Percentiles rank a stretch among this genome's conserved stretches.
These are phyloP conservation scores for Lepeophtheirus nordmannii DNA, from an alignment of 2,888 invertebrate genomes.

Conservation along the genomic window DNA sequence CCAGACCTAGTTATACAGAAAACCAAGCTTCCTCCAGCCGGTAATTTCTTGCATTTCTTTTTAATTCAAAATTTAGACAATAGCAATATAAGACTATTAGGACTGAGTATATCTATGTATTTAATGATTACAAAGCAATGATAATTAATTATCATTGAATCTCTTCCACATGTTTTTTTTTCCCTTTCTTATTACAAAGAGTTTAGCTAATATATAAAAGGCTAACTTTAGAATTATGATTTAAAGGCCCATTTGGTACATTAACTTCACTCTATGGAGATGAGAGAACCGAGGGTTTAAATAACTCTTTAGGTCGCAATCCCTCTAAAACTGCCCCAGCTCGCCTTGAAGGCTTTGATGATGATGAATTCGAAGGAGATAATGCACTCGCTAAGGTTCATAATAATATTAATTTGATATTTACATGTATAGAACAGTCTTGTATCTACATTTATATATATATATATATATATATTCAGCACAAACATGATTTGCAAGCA, in stretches of 20 bases:
- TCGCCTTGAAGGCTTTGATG: constrained; percentile 17
- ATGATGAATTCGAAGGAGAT: constrained; percentile 22
- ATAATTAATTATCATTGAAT: too few relatives aligned
- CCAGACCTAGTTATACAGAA: constrained; percentile 49
- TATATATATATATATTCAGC: too few relatives aligned
- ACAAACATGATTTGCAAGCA: too few relatives aligned
- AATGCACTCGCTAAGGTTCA: constrained; percentile 25
- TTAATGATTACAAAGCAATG: constrained; percentile 7
- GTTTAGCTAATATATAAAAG: too few relatives aligned
- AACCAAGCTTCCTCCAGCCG: constrained; percentile 52
- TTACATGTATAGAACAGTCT: too few relatives aligned
- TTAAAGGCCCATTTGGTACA: too few relatives aligned
- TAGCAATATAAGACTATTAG: not conserved
- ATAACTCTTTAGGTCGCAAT: not conserved
- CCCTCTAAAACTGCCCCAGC: constrained; percentile 24
- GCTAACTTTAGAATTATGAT: too few relatives aligned
- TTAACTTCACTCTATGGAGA: not conserved
- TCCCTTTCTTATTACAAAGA: too few relatives aligned
- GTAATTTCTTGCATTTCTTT: constrained; percentile 31
- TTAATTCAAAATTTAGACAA: not conserved
- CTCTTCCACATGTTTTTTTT: too few relatives aligned
- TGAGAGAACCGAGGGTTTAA: not conserved
- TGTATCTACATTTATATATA: too few relatives aligned
- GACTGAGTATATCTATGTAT: not conserved
- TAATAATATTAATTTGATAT: too few relatives aligned